These are phyloP conservation scores for Sminthurinus aureus DNA, from an alignment of 2,888 invertebrate species.

Conservation along the genomic window DNA sequence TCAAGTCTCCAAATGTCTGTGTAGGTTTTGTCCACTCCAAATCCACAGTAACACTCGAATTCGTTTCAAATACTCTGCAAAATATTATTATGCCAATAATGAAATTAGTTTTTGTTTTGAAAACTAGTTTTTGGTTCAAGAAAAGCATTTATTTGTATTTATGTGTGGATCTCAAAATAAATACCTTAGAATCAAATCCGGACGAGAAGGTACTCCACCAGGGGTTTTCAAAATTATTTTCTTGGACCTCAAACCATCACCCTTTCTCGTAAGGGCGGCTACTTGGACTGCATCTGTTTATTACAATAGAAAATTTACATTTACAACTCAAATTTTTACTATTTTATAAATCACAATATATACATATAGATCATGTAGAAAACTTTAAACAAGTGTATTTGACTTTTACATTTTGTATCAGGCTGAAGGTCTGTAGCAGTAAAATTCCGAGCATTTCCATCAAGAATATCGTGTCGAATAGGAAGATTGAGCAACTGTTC, in stretches of 20 bases:
- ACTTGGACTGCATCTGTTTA: slow-evolving; percentile 89
- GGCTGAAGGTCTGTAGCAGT: slow-evolving; percentile 92
- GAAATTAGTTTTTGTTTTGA: too few species aligned
- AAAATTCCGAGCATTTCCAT: slow-evolving; percentile 75
- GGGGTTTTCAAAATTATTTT: slow-evolving; percentile 88
- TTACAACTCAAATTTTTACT: too few species aligned
- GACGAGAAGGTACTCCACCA: slow-evolving; percentile 89
- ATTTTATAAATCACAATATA: too few species aligned
- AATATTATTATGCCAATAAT: too few species aligned
- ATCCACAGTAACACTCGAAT: slow-evolving; percentile 87
- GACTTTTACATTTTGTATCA: slow-evolving; percentile 82
- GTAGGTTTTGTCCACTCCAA: slow-evolving; percentile 92
- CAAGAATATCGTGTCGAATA: slow-evolving; percentile 84
- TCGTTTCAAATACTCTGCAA: slow-evolving; percentile 79
- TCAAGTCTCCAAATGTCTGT: slow-evolving; percentile 86
- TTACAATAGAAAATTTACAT: too few species aligned
- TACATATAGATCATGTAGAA: too few species aligned
- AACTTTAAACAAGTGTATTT: too few species aligned
- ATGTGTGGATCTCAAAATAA: too few species aligned
- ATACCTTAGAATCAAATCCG: slow-evolving; percentile 80
- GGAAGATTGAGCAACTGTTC: slow-evolving; percentile 85
- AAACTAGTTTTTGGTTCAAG: too few species aligned
- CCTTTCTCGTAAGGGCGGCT: slow-evolving; percentile 94
- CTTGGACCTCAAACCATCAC: slow-evolving; percentile 92
- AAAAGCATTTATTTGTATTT: too few species aligned